phyloP scores from a whole-genome alignment of 2,888 invertebrate genomes.

The Shargacucullia verbasci region DNA sequence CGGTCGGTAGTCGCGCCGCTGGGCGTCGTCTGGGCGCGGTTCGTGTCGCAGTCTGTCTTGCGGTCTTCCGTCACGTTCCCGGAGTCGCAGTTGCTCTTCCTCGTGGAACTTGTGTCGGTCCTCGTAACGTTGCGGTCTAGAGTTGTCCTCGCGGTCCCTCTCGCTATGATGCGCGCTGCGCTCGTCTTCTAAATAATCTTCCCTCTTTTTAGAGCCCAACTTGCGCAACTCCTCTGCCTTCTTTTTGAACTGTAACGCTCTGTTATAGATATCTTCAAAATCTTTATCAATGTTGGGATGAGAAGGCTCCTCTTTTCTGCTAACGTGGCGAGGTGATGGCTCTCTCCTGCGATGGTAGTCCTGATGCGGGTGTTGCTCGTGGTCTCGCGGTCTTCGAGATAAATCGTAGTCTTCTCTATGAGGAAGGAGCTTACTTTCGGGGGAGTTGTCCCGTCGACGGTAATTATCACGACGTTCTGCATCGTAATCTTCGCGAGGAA shows the following conservation, averaged over 20 bases:
- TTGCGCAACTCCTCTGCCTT: slow-evolving; percentile 73
- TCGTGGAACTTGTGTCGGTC: slow-evolving; percentile 44
- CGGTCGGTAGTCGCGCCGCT: slow-evolving; percentile 19
- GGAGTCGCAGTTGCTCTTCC: slow-evolving; percentile 30
- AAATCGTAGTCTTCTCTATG: slow-evolving; percentile 39
- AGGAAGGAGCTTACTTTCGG: slow-evolving; percentile 37
- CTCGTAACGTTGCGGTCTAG: slow-evolving; percentile 32
- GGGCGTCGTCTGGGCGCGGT: slow-evolving; percentile 10
- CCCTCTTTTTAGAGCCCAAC: slow-evolving; percentile 50
- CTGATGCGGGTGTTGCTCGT: slow-evolving; percentile 53
- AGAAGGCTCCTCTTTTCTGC: slow-evolving; percentile 42
- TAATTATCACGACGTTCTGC: slow-evolving; percentile 43
- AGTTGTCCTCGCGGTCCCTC: slow-evolving; percentile 46
- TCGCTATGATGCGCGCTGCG: slow-evolving; percentile 35
- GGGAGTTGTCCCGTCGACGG: slow-evolving; percentile 36
- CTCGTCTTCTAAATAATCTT: slow-evolving; percentile 51
- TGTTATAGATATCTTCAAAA: slow-evolving; percentile 77
- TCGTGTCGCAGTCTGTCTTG: slow-evolving; percentile 17
- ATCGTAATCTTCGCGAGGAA: slow-evolving; percentile 39
- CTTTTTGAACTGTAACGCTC: slow-evolving; percentile 75
- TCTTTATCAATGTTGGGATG: slow-evolving; percentile 69
- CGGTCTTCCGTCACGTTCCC: slow-evolving; percentile 25
- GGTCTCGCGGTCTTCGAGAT: slow-evolving; percentile 34
- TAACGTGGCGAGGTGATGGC: slow-evolving; percentile 52
- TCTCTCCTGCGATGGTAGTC: slow-evolving; percentile 50